These are phyloP conservation scores for Stegophylla sp. DNA, from an alignment of 2,888 invertebrate genomes.

Conservation along the genomic window DNA sequence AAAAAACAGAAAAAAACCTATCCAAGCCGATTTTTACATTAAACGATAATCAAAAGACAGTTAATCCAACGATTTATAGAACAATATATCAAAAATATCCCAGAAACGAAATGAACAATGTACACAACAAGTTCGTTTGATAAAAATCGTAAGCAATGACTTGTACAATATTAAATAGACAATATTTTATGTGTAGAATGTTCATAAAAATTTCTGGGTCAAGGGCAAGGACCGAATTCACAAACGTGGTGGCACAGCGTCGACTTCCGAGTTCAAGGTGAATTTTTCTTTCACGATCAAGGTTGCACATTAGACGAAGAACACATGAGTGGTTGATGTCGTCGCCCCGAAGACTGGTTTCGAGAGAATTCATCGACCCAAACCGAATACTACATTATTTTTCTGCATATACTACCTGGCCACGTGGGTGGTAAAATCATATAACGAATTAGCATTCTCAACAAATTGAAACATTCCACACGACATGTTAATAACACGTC, in stretches of 20 bases:
- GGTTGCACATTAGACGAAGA: not conserved
- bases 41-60: too few species aligned
- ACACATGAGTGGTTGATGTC: not conserved
- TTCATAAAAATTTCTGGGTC: not conserved
- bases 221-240: conserved; percentile 17
- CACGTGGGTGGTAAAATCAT: too few species aligned
- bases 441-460: too few species aligned
- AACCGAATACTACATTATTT: not conserved
- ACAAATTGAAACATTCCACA: not conserved
- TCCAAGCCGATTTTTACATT: too few species aligned
- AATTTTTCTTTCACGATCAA: conserved; percentile 41
- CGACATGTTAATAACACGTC: not conserved
- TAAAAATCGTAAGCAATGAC: too few species aligned
- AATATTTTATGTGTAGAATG: too few species aligned
- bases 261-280: conserved; percentile 6
- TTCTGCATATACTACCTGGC: not conserved
- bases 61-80: too few species aligned
- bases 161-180: too few species aligned
- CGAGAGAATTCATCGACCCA: not conserved
- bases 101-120: too few species aligned
- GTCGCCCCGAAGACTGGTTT: conserved; percentile 15
- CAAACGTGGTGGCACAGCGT: not conserved
- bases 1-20: too few species aligned
- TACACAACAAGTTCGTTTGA: too few species aligned
- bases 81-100: too few species aligned